Conservation (phyloP, 2,888 invertebrate genomes). For the Lumbricus terrestris region DNA sequence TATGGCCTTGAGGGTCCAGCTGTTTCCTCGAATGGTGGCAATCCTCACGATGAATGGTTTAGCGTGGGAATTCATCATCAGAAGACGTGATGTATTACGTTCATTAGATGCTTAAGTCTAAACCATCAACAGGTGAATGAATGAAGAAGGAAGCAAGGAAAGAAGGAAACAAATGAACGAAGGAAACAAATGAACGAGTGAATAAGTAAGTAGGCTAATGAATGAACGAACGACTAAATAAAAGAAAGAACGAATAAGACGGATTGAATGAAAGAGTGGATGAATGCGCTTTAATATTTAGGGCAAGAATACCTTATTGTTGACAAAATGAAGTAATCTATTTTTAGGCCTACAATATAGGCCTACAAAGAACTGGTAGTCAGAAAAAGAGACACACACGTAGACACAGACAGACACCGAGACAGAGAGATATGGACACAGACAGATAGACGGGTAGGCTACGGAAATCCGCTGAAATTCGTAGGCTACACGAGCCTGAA, state of each 20-base stretch:
- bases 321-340: too few relatives aligned
- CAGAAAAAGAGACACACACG: background rate
- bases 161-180: background rate
- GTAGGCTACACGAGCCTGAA: background rate
- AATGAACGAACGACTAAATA: background rate
- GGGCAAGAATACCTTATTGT: too few relatives aligned
- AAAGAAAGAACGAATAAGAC: background rate
- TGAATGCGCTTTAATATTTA: background rate
- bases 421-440: too few relatives aligned
- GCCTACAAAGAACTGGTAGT: background rate
- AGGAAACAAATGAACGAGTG: too few relatives aligned
- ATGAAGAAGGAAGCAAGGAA: background rate
- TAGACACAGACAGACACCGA: too few relatives aligned
- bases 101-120: too few relatives aligned
- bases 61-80: background rate
- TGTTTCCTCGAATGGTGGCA: background rate
- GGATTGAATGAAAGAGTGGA: background rate
- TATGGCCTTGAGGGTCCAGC: background rate
- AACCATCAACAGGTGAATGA: background rate
- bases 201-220: background rate
- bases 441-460: too few relatives aligned
- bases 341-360: too few relatives aligned
- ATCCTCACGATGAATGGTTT: background rate
- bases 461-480: too few relatives aligned
- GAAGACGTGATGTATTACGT: too few relatives aligned